phyloP scores from a whole-genome alignment of 2,888 invertebrate genomes.

The Nasonovia ribisnigri region DNA sequence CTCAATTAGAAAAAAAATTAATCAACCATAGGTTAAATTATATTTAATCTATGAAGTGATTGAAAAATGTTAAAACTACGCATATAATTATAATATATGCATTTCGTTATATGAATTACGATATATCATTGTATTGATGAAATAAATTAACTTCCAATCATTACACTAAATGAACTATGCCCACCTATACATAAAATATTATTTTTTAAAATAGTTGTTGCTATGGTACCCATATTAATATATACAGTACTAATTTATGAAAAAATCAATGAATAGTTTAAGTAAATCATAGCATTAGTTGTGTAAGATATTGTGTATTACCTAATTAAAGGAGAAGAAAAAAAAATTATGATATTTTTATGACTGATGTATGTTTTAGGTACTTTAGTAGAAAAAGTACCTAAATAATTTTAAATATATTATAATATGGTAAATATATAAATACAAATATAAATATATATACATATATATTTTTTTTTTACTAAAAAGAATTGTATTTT shows the following conservation, averaged over 20 bases:
- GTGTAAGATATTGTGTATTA: slow-evolving; percentile 40
- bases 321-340: slow-evolving; percentile 36
- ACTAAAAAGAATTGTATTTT: slow-evolving; percentile 56
- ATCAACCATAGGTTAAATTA: not conserved
- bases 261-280: slow-evolving; percentile 55
- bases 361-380: slow-evolving; percentile 62
- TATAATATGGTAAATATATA: slow-evolving; percentile 36
- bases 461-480: slow-evolving; percentile 52
- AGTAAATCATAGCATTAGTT: slow-evolving; percentile 46
- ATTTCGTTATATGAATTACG: not conserved
- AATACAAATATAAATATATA: slow-evolving; percentile 50
- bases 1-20: slow-evolving; percentile 58
- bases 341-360: slow-evolving; percentile 50
- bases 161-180: slow-evolving; percentile 47
- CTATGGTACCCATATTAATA: slow-evolving; percentile 57
- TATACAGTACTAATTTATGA: slow-evolving; percentile 35
- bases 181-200: slow-evolving; percentile 59
- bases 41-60: slow-evolving; percentile 29
- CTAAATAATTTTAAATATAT: slow-evolving; percentile 56
- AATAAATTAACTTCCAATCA: slow-evolving; percentile 58
- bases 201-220: slow-evolving; percentile 56
- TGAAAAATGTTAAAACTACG: slow-evolving; percentile 16
- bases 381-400: slow-evolving; percentile 46
- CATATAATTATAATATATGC: slow-evolving; percentile 6
- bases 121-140: slow-evolving; percentile 35